Conservation (phyloP, 2,113 vertebrate species). For the Oncorhynchus keta region DNA sequence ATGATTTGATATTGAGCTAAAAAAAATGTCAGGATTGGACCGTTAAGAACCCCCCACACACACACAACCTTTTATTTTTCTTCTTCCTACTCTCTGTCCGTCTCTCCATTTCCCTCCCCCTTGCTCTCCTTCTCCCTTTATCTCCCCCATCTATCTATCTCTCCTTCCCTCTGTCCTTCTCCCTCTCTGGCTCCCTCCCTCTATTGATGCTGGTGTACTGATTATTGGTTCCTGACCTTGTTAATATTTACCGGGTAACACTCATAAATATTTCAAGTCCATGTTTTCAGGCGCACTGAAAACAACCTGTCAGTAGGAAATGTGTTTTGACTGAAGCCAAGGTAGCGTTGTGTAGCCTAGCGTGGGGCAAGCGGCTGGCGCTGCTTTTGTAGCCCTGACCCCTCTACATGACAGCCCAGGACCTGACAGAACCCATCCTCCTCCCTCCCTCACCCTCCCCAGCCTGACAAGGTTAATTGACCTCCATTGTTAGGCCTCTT, state of each 20-base stretch:
- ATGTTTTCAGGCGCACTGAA: constrained; percentile 68
- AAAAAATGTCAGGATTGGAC: neutral
- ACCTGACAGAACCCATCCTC: constrained; percentile 34
- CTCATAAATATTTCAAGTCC: constrained; percentile 74
- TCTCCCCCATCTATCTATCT: no score
- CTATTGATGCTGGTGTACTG: constrained; percentile 40
- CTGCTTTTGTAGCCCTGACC: constrained; percentile 60
- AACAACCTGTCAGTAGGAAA: constrained; percentile 68
- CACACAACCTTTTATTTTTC: neutral
- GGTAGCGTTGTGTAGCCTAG: constrained; percentile 24
- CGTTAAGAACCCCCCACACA: no score
- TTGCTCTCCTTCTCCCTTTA: no score
- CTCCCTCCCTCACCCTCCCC: constrained; percentile 49
- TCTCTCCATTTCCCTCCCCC: no score
- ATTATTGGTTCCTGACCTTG: constrained; percentile 56
- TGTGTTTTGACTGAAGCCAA: constrained; percentile 33
- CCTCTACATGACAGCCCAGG: constrained; percentile 60
- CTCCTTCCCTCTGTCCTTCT: neutral
- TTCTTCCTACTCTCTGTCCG: no score
- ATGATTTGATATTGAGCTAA: neutral
- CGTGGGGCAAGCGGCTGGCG: constrained; percentile 31
- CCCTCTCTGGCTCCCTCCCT: constrained; percentile 20
- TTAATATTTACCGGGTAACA: constrained; percentile 70
- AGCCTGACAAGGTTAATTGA: constrained; percentile 69
- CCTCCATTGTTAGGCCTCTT: constrained; percentile 54